A percentile compares a stretch with the other conserved stretches of the same genome.
Evolutionary conservation across 2,797 vertebrate genomes (phyloP).

Genomic region (Esox lucius): DNA sequence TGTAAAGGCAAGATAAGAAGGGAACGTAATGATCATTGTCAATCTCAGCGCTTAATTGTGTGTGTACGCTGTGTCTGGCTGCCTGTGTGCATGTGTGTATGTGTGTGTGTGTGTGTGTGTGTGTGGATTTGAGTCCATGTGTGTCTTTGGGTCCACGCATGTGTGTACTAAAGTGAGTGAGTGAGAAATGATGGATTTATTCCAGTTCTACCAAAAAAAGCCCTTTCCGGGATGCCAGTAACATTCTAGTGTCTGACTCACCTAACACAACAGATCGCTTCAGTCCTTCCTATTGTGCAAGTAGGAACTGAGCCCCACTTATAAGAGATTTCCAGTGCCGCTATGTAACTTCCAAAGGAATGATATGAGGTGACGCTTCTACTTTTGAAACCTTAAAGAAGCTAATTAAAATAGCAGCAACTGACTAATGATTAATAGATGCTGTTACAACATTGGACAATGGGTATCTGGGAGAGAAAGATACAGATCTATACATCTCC

Average conservation of each 20-base stretch:
- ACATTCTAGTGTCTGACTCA: slow-evolving; percentile 31
- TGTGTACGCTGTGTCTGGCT: too few relatives aligned
- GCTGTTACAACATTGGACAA: slow-evolving; percentile 46
- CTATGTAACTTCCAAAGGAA: slow-evolving; percentile 22
- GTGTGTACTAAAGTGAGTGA: neutral
- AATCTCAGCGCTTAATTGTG: neutral
- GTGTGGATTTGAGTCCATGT: too few relatives aligned
- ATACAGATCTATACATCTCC: too few relatives aligned
- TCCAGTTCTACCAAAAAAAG: slow-evolving; percentile 1
- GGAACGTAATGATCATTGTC: slow-evolving; percentile 10
- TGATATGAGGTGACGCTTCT: slow-evolving; percentile 1
- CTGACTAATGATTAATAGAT: slow-evolving; percentile 16
- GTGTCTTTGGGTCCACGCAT: neutral
- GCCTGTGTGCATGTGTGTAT: neutral
- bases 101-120: slow-evolving; percentile 20
- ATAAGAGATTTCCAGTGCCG: neutral
- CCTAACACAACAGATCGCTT: slow-evolving; percentile 16
- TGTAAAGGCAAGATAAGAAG: slow-evolving; percentile 48
- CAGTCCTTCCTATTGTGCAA: slow-evolving; percentile 25
- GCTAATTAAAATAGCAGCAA: slow-evolving; percentile 51
- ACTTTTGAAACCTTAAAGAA: neutral
- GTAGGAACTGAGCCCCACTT: slow-evolving; percentile 10
- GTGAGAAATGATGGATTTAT: slow-evolving; percentile 12
- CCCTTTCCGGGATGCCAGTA: slow-evolving; percentile 11
- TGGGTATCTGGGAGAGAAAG: too few relatives aligned